Conservation (phyloP, 35 echinoderm and acorn worm species). For the Eucidaris tribuloides region DNA sequence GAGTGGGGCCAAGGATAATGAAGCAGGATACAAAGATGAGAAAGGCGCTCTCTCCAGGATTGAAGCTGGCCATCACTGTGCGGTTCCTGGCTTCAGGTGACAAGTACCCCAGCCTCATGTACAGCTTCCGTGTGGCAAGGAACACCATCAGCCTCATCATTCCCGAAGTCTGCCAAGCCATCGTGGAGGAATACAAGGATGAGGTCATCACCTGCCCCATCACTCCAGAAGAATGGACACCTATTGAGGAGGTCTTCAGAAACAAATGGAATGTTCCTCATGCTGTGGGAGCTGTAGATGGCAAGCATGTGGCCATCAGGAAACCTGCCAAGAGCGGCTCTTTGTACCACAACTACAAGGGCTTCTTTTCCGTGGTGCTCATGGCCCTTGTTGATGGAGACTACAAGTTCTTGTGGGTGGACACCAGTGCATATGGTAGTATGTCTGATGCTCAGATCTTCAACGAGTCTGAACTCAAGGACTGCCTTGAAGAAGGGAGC, state of each 20-base stretch:
- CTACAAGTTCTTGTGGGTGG: slow-evolving; percentile 28
- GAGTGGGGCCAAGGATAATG: neutral
- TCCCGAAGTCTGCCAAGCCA: slow-evolving; percentile 37
- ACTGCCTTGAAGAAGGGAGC: slow-evolving; percentile 6
- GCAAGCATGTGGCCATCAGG: slow-evolving; percentile 29
- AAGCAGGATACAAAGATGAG: slow-evolving; percentile 45
- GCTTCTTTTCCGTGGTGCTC: slow-evolving; percentile 13
- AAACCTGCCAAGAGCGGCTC: slow-evolving; percentile 24
- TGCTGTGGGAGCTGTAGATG: neutral
- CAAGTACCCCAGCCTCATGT: neutral
- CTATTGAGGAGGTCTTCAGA: slow-evolving; percentile 10
- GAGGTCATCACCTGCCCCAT: slow-evolving; percentile 16
- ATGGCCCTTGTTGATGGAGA: slow-evolving; percentile 26
- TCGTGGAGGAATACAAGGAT: slow-evolving; percentile 32
- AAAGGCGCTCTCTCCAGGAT: neutral
- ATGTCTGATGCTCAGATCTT: slow-evolving; percentile 31
- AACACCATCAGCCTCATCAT: slow-evolving; percentile 43
- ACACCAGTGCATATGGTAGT: slow-evolving; percentile 13
- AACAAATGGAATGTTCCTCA: slow-evolving; percentile 20
- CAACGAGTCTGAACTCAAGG: slow-evolving; percentile 16
- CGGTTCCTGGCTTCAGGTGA: neutral
- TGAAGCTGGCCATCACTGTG: slow-evolving; percentile 3
- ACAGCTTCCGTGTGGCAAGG: neutral
- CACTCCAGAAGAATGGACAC: slow-evolving; percentile 16
- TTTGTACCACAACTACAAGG: slow-evolving; percentile 21